Evolutionary conservation across 1,140 invertebrate species (phyloP), one percentile per base, ranked within the genome.

Genomic region (Lethocerus indicus): DNA sequence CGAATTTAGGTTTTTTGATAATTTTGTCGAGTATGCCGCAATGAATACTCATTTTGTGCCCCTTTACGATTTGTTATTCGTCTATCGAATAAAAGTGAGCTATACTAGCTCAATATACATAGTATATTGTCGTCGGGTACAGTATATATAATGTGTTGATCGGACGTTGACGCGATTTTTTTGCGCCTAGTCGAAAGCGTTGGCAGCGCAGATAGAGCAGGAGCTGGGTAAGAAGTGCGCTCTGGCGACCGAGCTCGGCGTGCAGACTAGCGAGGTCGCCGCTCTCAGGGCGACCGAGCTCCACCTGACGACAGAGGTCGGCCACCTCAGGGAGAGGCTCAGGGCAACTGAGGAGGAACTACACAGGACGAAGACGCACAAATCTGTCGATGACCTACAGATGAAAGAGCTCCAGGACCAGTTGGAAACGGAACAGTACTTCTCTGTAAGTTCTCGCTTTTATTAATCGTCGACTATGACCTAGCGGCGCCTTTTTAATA

Each of bases 321-420:
- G 65, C 25, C 75, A 80, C 14, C 59, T 83, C 29, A 73, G 80
- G 25, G 79, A 87, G 61, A 69, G 75, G 1, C 83, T 82, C 57
- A 74, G 75, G 45, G 70, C 67, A 49, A 67, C 85, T 39, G 85
- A 90, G 59, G 85, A 90, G 54, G 85, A 90, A 60, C 63, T 90
- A 4, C 75, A 76, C 54, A 82, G 79, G 64, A 60, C 89, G n/a
- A 85, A 86, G 65, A 73, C 76, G 32, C 68, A 75, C 47, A 71
- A 73, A 50, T 78, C 76, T 25, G 72, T 83, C 5, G 78, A 79
- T 64, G 76, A 83, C 49, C 64, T 83, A 14, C 83, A 94, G 66
- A 85, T 87, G 67, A 89, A 90, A 62, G 92, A 98, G 66, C 67
- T 94, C 39, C 87, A 92, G 61, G 87, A 92, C 57, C 89, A 94